Conservation (phyloP, 2,797 vertebrate species). For the Odontamblyopus lacepedii region DNA sequence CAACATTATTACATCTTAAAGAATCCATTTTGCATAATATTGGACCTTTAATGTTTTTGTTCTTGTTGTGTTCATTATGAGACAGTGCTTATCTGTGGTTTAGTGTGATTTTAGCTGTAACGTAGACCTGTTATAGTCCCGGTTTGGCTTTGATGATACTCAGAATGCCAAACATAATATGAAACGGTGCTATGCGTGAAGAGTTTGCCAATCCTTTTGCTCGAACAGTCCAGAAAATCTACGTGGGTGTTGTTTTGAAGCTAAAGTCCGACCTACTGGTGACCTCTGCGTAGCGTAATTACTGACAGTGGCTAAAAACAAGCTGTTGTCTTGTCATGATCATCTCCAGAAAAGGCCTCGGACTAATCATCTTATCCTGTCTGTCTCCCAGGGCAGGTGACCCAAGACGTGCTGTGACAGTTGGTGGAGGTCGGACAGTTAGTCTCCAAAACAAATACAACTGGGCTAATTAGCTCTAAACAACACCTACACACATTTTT, state of each 20-base stretch:
- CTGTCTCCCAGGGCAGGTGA: slow-evolving; percentile 67
- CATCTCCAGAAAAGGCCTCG: slow-evolving; percentile 56
- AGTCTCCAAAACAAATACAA: slow-evolving; percentile 27
- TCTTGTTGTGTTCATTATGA: too few relatives aligned
- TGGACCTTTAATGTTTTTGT: too few relatives aligned
- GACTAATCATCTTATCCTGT: slow-evolving; percentile 73
- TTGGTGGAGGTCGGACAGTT: slow-evolving; percentile 46
- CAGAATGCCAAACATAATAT: too few relatives aligned
- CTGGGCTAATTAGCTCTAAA: slow-evolving; percentile 25
- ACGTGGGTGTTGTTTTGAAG: not conserved
- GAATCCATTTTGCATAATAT: too few relatives aligned
- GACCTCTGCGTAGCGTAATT: slow-evolving; percentile 24
- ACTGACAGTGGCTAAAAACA: slow-evolving; percentile 46
- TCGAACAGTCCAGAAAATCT: not conserved
- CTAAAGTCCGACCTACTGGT: slow-evolving; percentile 24
- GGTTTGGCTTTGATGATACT: too few relatives aligned
- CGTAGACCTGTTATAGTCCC: too few relatives aligned
- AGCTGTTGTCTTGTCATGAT: slow-evolving; percentile 67
- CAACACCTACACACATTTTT: slow-evolving; percentile 3
- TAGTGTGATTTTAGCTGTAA: too few relatives aligned
- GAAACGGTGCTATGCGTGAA: too few relatives aligned
- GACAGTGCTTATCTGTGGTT: too few relatives aligned
- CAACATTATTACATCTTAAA: too few relatives aligned
- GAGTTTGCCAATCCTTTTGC: too few relatives aligned
- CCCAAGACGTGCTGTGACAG: slow-evolving; percentile 50